Evolutionary conservation across 2,797 vertebrate genomes (phyloP).

Genomic region (Cossypha heuglini): DNA sequence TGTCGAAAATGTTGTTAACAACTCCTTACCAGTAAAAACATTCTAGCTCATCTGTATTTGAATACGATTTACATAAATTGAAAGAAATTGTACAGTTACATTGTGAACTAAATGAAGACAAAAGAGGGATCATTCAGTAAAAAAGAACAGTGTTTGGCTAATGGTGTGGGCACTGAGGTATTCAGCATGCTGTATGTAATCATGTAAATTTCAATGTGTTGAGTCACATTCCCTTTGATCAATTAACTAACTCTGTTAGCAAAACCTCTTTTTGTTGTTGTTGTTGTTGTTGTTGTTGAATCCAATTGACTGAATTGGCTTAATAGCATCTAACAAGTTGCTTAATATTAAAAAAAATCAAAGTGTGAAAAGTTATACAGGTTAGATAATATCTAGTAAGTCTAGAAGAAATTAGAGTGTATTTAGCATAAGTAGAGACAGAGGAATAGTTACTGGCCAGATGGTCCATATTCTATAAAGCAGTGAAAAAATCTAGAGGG

Average conservation of each 20-base stretch:
- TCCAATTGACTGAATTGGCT: neutral
- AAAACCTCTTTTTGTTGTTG: neutral
- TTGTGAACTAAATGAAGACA: neutral
- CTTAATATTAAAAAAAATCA: neutral
- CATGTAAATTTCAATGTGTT: neutral
- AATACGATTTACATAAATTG: neutral
- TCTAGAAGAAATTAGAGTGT: neutral
- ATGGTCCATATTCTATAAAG: neutral
- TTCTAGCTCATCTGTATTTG: neutral
- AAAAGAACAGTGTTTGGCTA: neutral
- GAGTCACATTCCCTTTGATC: neutral
- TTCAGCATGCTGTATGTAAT: neutral
- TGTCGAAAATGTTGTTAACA: neutral
- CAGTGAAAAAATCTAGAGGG: neutral
- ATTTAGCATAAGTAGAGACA: neutral
- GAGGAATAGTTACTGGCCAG: neutral
- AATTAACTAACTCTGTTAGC: neutral
- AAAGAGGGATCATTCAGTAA: neutral
- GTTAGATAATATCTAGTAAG: neutral
- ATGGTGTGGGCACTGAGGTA: neutral
- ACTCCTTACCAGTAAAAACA: neutral
- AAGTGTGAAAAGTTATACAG: neutral
- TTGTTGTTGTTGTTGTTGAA: neutral
- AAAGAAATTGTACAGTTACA: neutral
- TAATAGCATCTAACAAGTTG: neutral